These are phyloP conservation scores for Amphipyra tragopoginis DNA, from an alignment of 2,888 invertebrate genomes.

Conservation along the genomic window DNA sequence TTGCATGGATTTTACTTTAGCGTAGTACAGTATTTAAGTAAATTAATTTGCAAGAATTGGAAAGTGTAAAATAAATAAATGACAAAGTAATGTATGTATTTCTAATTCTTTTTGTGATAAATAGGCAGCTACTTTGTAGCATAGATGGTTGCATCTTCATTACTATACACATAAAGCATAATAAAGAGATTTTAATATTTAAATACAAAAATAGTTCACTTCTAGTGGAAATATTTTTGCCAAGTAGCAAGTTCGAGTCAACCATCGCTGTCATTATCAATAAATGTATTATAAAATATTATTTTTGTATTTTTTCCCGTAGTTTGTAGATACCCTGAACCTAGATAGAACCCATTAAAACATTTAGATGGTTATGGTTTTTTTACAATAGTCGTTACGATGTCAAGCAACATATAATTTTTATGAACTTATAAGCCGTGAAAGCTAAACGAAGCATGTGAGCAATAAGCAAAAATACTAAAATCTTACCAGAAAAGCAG, in stretches of 20 bases:
- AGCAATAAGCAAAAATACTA: too few species aligned
- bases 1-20: constrained; percentile 74
- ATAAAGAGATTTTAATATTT: constrained; percentile 89
- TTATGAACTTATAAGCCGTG: too few species aligned
- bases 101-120: constrained; percentile 82
- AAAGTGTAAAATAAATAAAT: constrained; percentile 79
- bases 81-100: constrained; percentile 82
- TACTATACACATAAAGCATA: constrained; percentile 83
- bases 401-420: too few species aligned
- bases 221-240: constrained; percentile 89
- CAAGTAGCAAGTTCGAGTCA: constrained; percentile 89
- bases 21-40: constrained; percentile 69
- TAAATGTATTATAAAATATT: constrained; percentile 88
- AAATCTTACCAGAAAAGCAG: too few species aligned
- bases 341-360: not conserved
- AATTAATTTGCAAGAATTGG: constrained; percentile 81
- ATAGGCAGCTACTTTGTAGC: constrained; percentile 86
- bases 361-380: too few species aligned
- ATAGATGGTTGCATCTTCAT: constrained; percentile 82
- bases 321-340: constrained; percentile 32
- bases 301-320: constrained; percentile 68
- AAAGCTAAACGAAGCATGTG: too few species aligned
- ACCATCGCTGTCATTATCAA: constrained; percentile 90
- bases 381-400: too few species aligned
- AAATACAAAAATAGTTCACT: constrained; percentile 87